A percentile compares a stretch with the other conserved stretches of the same genome.
These are phyloP conservation scores for Pseudomyrmex gracilis DNA, from an alignment of 1,140 invertebrate species.

Conservation along the genomic window DNA sequence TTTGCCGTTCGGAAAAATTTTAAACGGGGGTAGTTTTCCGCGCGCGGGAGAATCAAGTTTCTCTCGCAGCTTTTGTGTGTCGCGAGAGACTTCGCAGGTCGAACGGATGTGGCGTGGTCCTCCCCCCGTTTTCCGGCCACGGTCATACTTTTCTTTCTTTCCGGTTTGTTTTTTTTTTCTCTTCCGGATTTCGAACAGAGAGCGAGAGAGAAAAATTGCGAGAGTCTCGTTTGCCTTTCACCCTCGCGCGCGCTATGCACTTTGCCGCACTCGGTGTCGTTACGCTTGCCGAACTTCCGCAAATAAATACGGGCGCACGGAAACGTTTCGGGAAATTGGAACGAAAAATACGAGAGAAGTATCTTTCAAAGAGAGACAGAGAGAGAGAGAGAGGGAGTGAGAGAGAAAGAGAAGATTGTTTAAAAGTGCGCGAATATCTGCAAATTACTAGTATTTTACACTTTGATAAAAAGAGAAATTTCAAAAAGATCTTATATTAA, in stretches of 20 bases:
- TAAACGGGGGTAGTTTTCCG: constrained; percentile 4
- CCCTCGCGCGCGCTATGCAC: neutral
- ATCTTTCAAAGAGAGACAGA: neutral
- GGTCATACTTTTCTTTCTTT: neutral
- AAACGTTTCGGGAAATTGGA: constrained; percentile 6
- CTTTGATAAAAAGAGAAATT: too few species aligned
- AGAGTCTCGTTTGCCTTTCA: constrained; percentile 39
- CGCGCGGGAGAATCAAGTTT: constrained; percentile 32
- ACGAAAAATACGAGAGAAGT: neutral
- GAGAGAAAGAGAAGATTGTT: too few species aligned
- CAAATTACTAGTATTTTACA: neutral
- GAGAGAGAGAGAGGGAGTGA: too few species aligned
- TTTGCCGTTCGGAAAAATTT: constrained; percentile 36
- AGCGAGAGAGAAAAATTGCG: constrained; percentile 2
- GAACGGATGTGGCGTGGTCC: constrained; percentile 19
- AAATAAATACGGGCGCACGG: constrained; percentile 38
- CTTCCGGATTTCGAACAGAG: neutral
- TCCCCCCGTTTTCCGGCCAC: neutral
- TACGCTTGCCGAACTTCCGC: constrained; percentile 23
- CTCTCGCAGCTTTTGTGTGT: constrained; percentile 37
- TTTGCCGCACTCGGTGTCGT: constrained; percentile 1
- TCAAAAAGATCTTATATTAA: too few species aligned
- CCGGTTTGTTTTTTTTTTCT: too few species aligned
- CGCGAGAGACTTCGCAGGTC: constrained; percentile 5
- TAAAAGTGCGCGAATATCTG: neutral